Base-by-base conservation (phyloP, 2,888 invertebrate genomes). In the Drosophila greeni region DNA sequence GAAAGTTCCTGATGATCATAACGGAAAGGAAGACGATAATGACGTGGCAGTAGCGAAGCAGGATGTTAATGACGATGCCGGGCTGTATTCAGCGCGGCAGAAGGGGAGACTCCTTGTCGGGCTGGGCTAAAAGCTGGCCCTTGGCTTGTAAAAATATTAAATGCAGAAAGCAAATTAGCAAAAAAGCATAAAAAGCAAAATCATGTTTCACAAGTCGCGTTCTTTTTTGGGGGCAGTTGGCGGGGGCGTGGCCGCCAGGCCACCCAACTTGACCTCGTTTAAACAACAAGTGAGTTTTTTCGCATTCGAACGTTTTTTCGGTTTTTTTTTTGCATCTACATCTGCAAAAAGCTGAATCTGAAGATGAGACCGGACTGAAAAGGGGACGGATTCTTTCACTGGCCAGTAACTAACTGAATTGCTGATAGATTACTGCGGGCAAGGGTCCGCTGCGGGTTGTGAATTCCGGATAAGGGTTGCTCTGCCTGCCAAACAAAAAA, bases 261-360 rank as follows among this genome's bases (percentile, higher is more conserved):
- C 80, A 53, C 76, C 80, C 81, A 80, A 80, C 81, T 80, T 81
- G 80, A 80, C 80, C 80, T 81, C 79, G 76, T 81, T 80, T 80
- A 67, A 74, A 76, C 73, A 80, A 77, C 78, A 80, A 79, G 80
- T 77, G 68, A 77, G 73, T 70, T 74, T 52, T 62, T 42, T 42
- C 42, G 23, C 23, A 49, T 59, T 33, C 14, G 11, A 14, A 14
- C 14, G 16, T 23, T 23, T 40, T 40, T 40, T 40, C 23, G 40
- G 33, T n/a, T 20, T 20, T 3, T 14, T 20, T 37, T 39, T 14
- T 11, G 11, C 61, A 62, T 59, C 43, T 59, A 62, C 60, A 62
- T 60, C 43, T 51, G 60, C 36, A 43, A 43, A 51, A 37, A 29
- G 43, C 56, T 16, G 49, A 26, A 31, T 45, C 58, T 58, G 42